phyloP scores from a whole-genome alignment of 2,113 vertebrate species.

The Galemys pyrenaicus region DNA sequence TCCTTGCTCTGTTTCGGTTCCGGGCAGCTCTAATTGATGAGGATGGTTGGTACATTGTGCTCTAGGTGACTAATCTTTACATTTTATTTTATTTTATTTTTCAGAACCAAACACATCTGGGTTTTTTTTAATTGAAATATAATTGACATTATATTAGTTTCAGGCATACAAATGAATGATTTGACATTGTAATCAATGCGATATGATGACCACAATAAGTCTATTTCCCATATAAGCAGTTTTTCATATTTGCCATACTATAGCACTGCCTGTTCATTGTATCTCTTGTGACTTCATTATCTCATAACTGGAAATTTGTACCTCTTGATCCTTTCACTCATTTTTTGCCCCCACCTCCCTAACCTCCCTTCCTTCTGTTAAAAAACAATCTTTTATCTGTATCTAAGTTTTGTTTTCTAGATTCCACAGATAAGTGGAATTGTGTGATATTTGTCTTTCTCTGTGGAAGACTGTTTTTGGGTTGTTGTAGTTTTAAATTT shows the following conservation, averaged over 20 bases:
- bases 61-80: neutral
- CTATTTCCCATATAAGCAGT: neutral
- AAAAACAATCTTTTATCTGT: neutral
- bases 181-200: neutral
- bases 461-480: neutral
- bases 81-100: neutral
- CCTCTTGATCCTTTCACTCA: neutral
- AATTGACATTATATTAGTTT: neutral
- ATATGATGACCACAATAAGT: neutral
- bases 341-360: neutral
- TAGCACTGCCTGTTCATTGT: neutral
- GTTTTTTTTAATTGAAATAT: neutral
- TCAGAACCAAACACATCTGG: neutral
- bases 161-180: neutral
- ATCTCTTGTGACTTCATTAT: neutral
- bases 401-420: neutral
- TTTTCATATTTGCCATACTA: neutral
- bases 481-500: neutral
- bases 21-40: neutral
- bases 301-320: neutral
- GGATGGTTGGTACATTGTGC: neutral
- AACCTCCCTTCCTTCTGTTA: no score
- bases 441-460: neutral
- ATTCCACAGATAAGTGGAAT: neutral
- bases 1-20: rapidly evolving